Evolutionary conservation across 2,113 vertebrate genomes (phyloP).

Genomic region (Poeciliopsis retropinna): DNA sequence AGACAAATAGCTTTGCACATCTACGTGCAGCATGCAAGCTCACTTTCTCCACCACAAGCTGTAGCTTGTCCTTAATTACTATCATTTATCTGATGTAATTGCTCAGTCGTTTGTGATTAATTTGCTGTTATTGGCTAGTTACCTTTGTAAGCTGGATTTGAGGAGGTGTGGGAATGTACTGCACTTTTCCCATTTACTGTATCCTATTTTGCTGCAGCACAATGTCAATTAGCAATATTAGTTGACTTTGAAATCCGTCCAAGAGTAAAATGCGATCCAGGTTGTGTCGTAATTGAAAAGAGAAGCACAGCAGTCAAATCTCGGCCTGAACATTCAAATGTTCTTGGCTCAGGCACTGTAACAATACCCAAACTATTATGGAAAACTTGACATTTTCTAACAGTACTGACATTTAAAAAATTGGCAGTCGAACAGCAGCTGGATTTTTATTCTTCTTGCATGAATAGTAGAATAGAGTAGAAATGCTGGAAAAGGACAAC

Average conservation of each 20-base stretch:
- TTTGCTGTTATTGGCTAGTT: neutral
- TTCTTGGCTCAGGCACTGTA: neutral
- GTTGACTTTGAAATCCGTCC: neutral
- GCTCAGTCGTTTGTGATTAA: conserved; percentile 14
- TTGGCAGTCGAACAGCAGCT: neutral
- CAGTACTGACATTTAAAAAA: conserved; percentile 16
- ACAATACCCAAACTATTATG: neutral
- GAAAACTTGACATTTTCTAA: conserved; percentile 12
- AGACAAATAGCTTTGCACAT: too few species aligned
- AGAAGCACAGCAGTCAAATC: conserved; percentile 1
- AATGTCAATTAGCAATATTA: conserved; percentile 8
- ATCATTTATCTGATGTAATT: conserved; percentile 16
- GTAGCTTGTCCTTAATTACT: conserved; percentile 2
- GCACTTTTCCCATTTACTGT: conserved; percentile 16
- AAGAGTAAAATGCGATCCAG: neutral
- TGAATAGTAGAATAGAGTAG: neutral
- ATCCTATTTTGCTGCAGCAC: conserved; percentile 3
- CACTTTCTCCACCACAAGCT: neutral
- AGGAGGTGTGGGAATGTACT: conserved; percentile 23
- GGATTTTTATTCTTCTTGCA: conserved; percentile 1
- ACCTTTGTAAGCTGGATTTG: conserved; percentile 1
- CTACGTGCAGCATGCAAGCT: neutral
- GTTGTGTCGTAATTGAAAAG: conserved; percentile 12
- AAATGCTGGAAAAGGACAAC: too few species aligned
- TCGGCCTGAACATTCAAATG: neutral